Conservation (phyloP, 2,113 vertebrate genomes). For the Onychorhynchus coronatus region DNA sequence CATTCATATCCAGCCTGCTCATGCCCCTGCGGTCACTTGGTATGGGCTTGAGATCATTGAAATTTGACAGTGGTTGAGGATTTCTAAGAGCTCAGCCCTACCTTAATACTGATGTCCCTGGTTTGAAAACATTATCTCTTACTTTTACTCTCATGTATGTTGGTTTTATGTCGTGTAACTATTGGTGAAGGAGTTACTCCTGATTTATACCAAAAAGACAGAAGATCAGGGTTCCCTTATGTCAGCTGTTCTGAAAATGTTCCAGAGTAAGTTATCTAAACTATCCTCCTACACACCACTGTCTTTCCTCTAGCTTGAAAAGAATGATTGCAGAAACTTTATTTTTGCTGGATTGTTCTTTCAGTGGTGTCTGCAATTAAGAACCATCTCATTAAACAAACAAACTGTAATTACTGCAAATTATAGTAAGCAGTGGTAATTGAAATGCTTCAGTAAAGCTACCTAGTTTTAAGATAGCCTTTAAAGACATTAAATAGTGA, state of each 20-base stretch:
- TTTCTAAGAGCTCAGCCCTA: not conserved
- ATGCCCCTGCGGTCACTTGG: not conserved
- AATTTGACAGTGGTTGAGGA: not conserved
- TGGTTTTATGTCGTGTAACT: not conserved
- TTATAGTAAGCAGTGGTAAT: constrained; percentile 71
- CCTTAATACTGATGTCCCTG: not conserved
- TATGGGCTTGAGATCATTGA: not conserved
- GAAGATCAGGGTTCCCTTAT: not conserved
- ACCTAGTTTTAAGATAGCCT: constrained; percentile 58
- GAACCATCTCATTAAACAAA: constrained; percentile 72
- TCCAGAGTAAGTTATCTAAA: constrained; percentile 20
- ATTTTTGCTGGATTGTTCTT: constrained; percentile 72
- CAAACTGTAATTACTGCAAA: constrained; percentile 78
- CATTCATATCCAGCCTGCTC: rapidly evolving
- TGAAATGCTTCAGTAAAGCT: constrained; percentile 64
- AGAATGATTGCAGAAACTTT: constrained; percentile 17
- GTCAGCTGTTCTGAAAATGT: constrained; percentile 29
- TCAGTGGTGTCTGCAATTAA: constrained; percentile 76
- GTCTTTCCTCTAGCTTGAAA: constrained; percentile 29
- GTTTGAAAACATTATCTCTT: not conserved
- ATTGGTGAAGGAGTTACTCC: not conserved
- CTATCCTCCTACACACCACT: not conserved
- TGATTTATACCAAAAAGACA: not conserved
- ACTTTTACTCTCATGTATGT: not conserved
- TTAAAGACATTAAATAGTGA: constrained; percentile 45